Conservation (phyloP, 2,888 invertebrate genomes). For the Aspidapion aeneum region DNA sequence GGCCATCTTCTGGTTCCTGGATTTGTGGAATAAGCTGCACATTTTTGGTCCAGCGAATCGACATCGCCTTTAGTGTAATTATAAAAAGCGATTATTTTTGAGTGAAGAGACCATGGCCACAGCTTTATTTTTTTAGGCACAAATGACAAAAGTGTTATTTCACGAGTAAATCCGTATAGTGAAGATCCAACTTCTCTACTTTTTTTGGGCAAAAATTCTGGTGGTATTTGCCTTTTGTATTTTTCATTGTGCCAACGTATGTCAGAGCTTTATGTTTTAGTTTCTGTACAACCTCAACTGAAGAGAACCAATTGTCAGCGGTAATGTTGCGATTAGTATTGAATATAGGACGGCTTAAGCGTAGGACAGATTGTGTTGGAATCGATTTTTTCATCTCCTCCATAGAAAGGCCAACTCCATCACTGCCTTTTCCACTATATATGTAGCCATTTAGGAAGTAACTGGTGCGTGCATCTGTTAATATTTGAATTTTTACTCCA, state of each 20-base stretch:
- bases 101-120: constrained; percentile 14
- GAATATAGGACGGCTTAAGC: constrained; percentile 31
- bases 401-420: constrained; percentile 2
- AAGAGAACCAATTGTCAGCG: constrained; percentile 16
- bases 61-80: constrained; percentile 20
- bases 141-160: constrained; percentile 13
- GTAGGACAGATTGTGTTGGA: constrained; percentile 23
- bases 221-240: constrained; percentile 12
- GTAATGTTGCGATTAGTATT: constrained; percentile 26
- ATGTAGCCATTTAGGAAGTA: constrained; percentile 10
- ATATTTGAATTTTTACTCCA: constrained; percentile 9
- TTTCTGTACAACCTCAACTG: constrained; percentile 13
- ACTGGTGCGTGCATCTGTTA: constrained; percentile 8
- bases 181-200: constrained; percentile 5
- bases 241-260: constrained; percentile 15
- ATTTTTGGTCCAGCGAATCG: constrained; percentile 17
- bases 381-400: background rate
- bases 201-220: constrained; percentile 9
- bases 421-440: constrained; percentile 5
- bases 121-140: constrained; percentile 15
- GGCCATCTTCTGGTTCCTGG: constrained; percentile 13
- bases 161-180: constrained; percentile 18
- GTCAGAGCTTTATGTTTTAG: constrained; percentile 12
- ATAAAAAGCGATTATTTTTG: constrained; percentile 18
- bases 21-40: constrained; percentile 10